Conservation (phyloP, 2,113 vertebrate species). For the Chamaetylas fuelleborni region DNA sequence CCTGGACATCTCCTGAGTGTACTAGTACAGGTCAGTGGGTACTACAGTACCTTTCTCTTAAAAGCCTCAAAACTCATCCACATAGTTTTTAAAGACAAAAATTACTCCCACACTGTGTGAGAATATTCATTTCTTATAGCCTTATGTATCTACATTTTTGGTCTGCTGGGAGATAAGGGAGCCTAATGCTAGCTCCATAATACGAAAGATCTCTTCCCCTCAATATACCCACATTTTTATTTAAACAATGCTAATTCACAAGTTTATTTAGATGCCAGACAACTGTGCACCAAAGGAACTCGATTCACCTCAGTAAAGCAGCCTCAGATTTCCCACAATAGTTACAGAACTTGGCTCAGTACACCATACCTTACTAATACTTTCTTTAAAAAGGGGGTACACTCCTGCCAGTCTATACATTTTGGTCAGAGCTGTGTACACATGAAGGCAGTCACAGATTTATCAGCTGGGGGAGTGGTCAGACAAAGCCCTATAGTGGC, state of each 20-base stretch:
- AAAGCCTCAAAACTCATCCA: not conserved
- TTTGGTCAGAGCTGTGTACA: not conserved
- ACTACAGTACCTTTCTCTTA: not conserved
- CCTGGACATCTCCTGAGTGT: not conserved
- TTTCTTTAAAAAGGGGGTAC: not conserved
- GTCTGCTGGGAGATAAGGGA: not conserved
- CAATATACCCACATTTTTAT: not conserved
- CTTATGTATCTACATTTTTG: not conserved
- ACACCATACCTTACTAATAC: not conserved
- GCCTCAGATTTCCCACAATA: not conserved
- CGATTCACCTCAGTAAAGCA: not conserved
- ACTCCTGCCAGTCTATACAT: not conserved
- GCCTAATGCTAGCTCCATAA: not conserved
- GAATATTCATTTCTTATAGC: not conserved
- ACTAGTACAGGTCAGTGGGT: not conserved
- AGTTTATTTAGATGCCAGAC: not conserved
- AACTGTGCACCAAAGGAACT: not conserved
- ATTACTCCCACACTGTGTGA: not conserved
- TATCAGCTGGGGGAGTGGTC: not conserved
- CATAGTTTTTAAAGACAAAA: not conserved
- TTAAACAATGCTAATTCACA: not conserved
- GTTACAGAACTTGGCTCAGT: not conserved
- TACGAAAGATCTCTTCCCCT: not conserved
- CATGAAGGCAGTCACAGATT: not conserved
- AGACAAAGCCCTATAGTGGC: not conserved